Base-by-base conservation (phyloP, 2,113 vertebrate species). In the Ovis canadensis region DNA sequence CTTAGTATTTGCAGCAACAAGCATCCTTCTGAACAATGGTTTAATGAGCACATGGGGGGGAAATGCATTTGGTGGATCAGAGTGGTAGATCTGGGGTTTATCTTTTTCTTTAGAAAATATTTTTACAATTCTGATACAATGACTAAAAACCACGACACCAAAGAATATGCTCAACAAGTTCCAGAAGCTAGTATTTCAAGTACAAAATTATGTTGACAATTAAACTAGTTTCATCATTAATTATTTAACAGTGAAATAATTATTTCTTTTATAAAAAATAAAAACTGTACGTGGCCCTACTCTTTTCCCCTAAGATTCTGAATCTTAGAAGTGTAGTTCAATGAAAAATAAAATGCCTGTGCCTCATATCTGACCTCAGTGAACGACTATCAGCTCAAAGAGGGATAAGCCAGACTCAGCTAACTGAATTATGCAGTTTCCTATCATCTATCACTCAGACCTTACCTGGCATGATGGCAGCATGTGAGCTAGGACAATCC, bases 391-490 rank as follows among this genome's bases (percentile, higher is more conserved):
- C 55, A 92, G 64, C n/a, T 85, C 54, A 36, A 86, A 78, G 59
- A 50, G 52, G 36, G 5, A 23, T 25, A 88, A 92, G 81, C n/a
- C 55, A 45, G 74, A 21, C 16, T 7, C 60, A 86, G 96, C 40
- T 52, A 16, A 16, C 10, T 67, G 45, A 96, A 17, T 0, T 36
- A 21, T 25, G 59, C 7, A 64, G 8, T 85, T 59, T 81, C 23
- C 52, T 62, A 59, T 84, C 3, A 67, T 59, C 21, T 59, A 3
- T 80, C 45, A 86, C 52, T 91, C 74, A 95, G 29, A 62, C 91
- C 83, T 98, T 99, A 99, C 99, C 99, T 99, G 99, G 97, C 99
- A 99, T 0, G 98, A 98, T 9, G 99, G 99, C 94, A 99, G 98
- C 62, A 99, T 97, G 94, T 99, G 98, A 91, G 99, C 99, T 96